Conservation (phyloP, 2,797 vertebrate species). For the Anolis apletophallus region DNA sequence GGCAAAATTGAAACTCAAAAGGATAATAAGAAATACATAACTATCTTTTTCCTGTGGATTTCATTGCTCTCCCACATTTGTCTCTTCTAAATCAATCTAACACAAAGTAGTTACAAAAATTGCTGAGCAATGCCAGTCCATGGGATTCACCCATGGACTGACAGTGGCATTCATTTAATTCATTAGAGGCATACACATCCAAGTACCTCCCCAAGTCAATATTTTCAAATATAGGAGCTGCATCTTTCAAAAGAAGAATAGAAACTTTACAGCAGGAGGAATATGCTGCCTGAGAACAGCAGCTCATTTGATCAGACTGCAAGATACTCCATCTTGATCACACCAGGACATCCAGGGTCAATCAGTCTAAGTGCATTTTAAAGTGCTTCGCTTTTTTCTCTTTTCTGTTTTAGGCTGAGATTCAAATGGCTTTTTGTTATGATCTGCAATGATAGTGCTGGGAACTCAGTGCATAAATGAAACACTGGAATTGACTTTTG, state of each 20-base stretch:
- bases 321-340: slow-evolving; percentile 5
- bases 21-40: too few relatives aligned
- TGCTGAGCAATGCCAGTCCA: too few relatives aligned
- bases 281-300: not conserved
- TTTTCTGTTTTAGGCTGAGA: slow-evolving; percentile 4
- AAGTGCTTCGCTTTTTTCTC: not conserved
- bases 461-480: slow-evolving; percentile 16
- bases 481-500: slow-evolving; percentile 32
- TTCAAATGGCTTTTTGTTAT: slow-evolving; percentile 21
- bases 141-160: too few relatives aligned
- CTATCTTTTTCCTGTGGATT: too few relatives aligned
- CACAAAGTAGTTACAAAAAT: too few relatives aligned
- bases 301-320: slow-evolving; percentile 11
- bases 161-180: not conserved
- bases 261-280: not conserved
- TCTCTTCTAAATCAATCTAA: too few relatives aligned
- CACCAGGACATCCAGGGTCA: slow-evolving; percentile 3
- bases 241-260: not conserved
- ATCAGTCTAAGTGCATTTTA: not conserved
- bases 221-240: not conserved
- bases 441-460: not conserved
- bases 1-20: too few relatives aligned
- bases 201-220: not conserved
- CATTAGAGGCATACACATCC: not conserved
- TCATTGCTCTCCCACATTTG: too few relatives aligned